Evolutionary conservation across 2,113 vertebrate genomes (phyloP), one percentile per base, ranked within the genome.

Genomic region (Heteronetta atricapilla): DNA sequence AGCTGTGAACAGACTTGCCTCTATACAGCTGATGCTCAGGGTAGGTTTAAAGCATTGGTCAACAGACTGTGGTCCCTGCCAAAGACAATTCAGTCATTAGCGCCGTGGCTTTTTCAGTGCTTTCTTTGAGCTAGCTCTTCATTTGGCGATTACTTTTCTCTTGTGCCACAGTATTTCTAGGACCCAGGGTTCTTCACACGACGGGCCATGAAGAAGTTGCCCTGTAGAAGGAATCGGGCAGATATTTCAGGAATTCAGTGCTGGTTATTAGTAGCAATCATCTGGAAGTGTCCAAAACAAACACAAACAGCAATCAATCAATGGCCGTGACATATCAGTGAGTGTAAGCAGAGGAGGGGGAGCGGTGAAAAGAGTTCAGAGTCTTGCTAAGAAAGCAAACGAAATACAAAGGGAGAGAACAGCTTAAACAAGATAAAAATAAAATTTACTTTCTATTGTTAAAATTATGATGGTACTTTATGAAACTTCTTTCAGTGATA

Each of bases 191-290:
- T 88, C 56, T 92, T 92, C 94, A 29, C 81, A 62, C 11, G 81
- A 68, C 3, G 2, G n/a, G 28, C 80, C 13, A 11, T 66, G 96
- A 80, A 20, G 13, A 86, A 92, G 58, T 68, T 76, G 88, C 69
- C 80, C 86, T 69, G 69, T 75, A 68, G 91, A 93, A 91, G 46
- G 69, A 95, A 88, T 79, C 28, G 3, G 69, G 88, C 76, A 96
- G 83, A 81, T 96, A 96, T 96, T 82, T 92, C 86, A 96, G 90
- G 94, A 96, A 96, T 96, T 92, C 64, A 73, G 93, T 88, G 22
- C 93, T 92, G 81, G 74, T 93, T 93, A 94, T 95, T 94, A 95
- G 94, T 88, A 93, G 94, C 95, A 86, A 91, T 96, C 92, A 95
- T 95, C 77, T 94, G 88, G 74, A 95, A 93, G 82, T 69, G 77